Conservation (phyloP, 2,113 vertebrate genomes). For the Lontra canadensis region DNA sequence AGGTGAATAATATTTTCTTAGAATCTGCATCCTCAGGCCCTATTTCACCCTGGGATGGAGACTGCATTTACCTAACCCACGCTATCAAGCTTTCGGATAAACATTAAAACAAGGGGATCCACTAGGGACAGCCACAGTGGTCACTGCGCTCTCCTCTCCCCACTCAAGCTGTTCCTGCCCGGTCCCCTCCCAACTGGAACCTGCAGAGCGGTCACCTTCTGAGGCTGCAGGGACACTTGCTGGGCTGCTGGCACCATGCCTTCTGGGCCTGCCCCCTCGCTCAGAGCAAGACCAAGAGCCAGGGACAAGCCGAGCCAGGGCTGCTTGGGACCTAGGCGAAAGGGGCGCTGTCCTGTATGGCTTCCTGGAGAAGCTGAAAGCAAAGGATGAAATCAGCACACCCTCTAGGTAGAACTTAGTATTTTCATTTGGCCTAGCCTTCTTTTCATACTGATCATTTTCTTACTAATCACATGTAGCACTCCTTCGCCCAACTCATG, state of each 20-base stretch:
- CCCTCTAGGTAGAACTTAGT: not conserved
- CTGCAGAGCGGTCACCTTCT: not conserved
- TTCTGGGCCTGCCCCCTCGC: not conserved
- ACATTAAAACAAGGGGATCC: not conserved
- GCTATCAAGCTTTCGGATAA: not conserved
- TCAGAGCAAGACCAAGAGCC: not conserved
- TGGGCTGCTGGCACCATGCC: fast-evolving
- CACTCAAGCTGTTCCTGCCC: not conserved
- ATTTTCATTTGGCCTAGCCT: not conserved
- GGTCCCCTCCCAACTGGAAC: not conserved
- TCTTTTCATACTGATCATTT: not conserved
- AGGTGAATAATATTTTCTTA: not conserved
- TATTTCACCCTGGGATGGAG: not conserved
- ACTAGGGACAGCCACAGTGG: too few species aligned
- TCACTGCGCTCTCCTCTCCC: not conserved
- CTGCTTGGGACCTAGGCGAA: too few species aligned
- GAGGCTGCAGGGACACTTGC: not conserved
- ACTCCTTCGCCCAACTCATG: not conserved
- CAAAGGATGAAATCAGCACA: not conserved
- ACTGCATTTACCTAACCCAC: too few species aligned
- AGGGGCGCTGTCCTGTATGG: not conserved
- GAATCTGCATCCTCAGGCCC: not conserved
- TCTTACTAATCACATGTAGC: not conserved
- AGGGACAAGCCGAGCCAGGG: fast-evolving
- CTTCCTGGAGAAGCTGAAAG: fast-evolving